These are phyloP conservation scores for Cochlearius cochlearius DNA, from an alignment of 2,113 vertebrate genomes.

Conservation along the genomic window DNA sequence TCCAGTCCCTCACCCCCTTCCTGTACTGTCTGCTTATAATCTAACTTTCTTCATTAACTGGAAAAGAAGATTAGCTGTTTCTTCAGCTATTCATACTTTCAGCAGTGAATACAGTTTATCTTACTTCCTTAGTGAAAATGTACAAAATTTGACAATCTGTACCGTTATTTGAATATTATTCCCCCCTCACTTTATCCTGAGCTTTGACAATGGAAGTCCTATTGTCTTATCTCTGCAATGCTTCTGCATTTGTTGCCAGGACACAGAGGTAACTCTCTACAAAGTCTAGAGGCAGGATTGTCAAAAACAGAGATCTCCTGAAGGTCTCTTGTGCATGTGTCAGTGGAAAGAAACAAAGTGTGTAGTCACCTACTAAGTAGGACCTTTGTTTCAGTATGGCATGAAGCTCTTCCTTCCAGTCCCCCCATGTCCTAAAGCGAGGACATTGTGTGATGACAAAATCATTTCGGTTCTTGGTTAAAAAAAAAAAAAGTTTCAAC, in stretches of 20 bases:
- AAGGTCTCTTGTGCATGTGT: background rate
- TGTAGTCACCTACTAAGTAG: background rate
- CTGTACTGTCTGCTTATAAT: background rate
- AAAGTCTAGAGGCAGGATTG: background rate
- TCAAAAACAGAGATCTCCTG: background rate
- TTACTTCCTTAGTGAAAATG: background rate
- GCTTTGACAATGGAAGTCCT: background rate
- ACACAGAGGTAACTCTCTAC: background rate
- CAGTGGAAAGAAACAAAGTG: background rate
- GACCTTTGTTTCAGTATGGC: background rate
- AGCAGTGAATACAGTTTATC: background rate
- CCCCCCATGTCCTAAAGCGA: rapidly evolving
- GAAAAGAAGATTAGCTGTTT: background rate
- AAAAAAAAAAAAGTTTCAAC: background rate
- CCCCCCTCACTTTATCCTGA: background rate
- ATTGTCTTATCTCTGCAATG: background rate
- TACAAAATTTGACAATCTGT: background rate
- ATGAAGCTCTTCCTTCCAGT: background rate
- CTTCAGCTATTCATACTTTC: background rate
- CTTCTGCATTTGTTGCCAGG: background rate
- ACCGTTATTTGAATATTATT: background rate
- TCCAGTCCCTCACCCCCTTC: conserved; percentile 9
- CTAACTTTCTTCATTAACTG: conserved; percentile 3
- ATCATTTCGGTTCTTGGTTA: background rate
- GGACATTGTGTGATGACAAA: background rate